phyloP scores from a whole-genome alignment of 2,113 vertebrate species.

The Eira barbara region DNA sequence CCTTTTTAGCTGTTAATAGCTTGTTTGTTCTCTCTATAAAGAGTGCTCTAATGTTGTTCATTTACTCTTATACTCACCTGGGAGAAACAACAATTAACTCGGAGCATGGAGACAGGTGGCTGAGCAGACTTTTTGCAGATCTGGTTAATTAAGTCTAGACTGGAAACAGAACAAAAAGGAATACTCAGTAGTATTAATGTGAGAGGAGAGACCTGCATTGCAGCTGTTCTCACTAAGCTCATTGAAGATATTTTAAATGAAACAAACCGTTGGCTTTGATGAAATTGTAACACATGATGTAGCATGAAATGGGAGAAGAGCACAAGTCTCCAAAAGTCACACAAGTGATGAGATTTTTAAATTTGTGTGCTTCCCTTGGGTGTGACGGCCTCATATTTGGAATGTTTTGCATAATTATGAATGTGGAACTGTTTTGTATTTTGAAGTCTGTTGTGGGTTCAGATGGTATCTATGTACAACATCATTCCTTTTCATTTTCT shows the following conservation, averaged over 20 bases:
- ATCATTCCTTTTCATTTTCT: conserved; percentile 11
- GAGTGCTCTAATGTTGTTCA: neutral
- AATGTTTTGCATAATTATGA: conserved; percentile 55
- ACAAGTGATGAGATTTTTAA: conserved; percentile 57
- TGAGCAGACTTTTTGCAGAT: conserved; percentile 32
- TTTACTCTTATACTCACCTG: neutral
- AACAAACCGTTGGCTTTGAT: conserved; percentile 76
- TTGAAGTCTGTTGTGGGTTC: conserved; percentile 44
- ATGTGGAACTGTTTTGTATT: conserved; percentile 47
- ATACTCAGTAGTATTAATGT: conserved; percentile 63
- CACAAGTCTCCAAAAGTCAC: conserved; percentile 25
- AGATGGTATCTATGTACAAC: conserved; percentile 21
- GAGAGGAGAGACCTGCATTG: conserved; percentile 46
- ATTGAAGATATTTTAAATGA: conserved; percentile 64
- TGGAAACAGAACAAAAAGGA: neutral
- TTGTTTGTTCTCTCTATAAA: neutral
- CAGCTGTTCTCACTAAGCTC: conserved; percentile 71
- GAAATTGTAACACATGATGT: conserved; percentile 53
- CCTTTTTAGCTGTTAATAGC: neutral
- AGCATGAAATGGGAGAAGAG: conserved; percentile 66
- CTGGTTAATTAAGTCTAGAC: neutral
- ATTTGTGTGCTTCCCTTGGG: conserved; percentile 49
- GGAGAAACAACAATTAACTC: neutral
- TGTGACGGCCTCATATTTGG: conserved; percentile 50
- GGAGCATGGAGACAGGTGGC: conserved; percentile 1